phyloP scores from a whole-genome alignment of 1,140 invertebrate species.

The Papilio dardanus region DNA sequence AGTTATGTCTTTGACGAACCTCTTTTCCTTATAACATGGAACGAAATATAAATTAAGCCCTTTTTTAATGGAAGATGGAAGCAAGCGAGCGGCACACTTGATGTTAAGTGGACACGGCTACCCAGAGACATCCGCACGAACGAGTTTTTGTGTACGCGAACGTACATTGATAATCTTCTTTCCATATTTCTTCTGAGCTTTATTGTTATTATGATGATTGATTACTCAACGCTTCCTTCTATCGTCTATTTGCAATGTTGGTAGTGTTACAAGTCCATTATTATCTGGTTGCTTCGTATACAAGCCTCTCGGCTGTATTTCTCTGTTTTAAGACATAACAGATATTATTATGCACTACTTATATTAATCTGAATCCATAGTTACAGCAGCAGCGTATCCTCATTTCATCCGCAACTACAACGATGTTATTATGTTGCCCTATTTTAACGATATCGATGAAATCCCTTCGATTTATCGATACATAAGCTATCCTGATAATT shows the following conservation, averaged over 20 bases:
- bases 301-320: not conserved
- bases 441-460: conserved; percentile 55
- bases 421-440: conserved; percentile 61
- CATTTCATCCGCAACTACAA: conserved; percentile 36
- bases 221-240: not conserved
- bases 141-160: not conserved
- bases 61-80: conserved; percentile 20
- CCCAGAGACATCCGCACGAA: not conserved
- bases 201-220: not conserved
- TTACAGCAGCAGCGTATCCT: conserved; percentile 27
- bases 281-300: not conserved
- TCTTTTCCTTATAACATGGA: conserved; percentile 32
- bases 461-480: conserved; percentile 57
- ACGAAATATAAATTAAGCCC: conserved; percentile 24
- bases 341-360: conserved; percentile 21
- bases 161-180: conserved; percentile 4
- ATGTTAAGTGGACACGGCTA: not conserved
- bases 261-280: conserved; percentile 1
- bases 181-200: not conserved
- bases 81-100: conserved; percentile 14
- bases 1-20: conserved; percentile 48
- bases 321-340: conserved; percentile 21
- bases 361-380: conserved; percentile 29
- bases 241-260: not conserved
- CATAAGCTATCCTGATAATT: conserved; percentile 43